Base-by-base conservation (phyloP, 2,888 invertebrate species). In the Tetragnatha montana region DNA sequence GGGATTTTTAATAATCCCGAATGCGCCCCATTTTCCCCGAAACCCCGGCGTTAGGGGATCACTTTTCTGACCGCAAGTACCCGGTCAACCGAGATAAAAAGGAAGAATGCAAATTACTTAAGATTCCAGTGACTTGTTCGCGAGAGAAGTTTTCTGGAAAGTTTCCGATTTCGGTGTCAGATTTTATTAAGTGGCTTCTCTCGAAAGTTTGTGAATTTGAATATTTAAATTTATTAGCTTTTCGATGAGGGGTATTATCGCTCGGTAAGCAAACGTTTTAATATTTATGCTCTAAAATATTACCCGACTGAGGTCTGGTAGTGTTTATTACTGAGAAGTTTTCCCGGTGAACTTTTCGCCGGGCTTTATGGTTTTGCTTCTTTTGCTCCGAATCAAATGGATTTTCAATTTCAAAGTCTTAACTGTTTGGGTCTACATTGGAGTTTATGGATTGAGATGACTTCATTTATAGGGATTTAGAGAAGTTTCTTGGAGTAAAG, bases 141-240 rank as follows among this genome's bases (percentile, higher is more conserved):
- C 22, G 73, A 8, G 22, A 12, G 50, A 74, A 82, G 22, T 82
- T 50, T 22, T n/a, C 22, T 22, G 22, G 60, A 82, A n/a, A 82
- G 74, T 74, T 82, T 82, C 74, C 50, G 82, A 82, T 82, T 74
- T 82, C 74, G 49, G 73, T 74, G 73, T 71, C 73, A 82, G 82
- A 74, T 82, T 81, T 81, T 82, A 82, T 82, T 82, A 81, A 82
- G 74, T 82, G 60, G 51, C 22, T 74, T 22, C 35, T 35, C 35
- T 35, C 35, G 73, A 82, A 49, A 74, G 19, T 8, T 50, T 22
- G 14, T 22, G n/a, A 35, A 35, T 35, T 21, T 50, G 74, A 51
- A 82, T 82, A 82, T 82, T 82, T 74, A 47, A 74, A 74, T 82
- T 82, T 82, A 73, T 82, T 71, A 82, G 51, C 60, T 51, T 51